A percentile compares a stretch with the other conserved stretches of the same genome.
Evolutionary conservation across 2,113 vertebrate genomes (phyloP).

Genomic region (Hydropotes inermis): DNA sequence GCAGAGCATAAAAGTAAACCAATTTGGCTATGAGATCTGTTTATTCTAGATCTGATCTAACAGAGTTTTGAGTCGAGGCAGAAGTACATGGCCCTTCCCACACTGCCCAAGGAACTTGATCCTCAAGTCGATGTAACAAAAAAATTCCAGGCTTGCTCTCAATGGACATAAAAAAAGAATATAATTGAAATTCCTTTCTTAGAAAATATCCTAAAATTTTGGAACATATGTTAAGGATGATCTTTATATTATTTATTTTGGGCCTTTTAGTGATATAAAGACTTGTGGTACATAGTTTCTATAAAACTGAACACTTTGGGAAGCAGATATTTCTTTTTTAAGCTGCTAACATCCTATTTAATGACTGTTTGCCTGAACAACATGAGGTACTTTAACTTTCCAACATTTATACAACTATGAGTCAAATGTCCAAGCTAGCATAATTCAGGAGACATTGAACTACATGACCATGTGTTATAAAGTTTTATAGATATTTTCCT

Average conservation of each 20-base stretch:
- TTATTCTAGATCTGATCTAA: neutral
- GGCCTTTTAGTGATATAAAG: neutral
- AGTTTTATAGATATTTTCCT: neutral
- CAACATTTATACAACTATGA: neutral
- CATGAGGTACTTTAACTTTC: neutral
- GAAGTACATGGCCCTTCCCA: neutral
- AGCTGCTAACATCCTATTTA: neutral
- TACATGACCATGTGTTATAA: neutral
- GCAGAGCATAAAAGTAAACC: neutral
- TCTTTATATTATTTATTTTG: neutral
- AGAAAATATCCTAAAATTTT: neutral
- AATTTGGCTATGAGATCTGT: neutral
- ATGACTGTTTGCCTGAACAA: neutral
- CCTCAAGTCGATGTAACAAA: neutral
- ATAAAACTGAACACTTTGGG: neutral
- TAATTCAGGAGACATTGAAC: constrained; percentile 6
- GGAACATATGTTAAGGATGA: neutral
- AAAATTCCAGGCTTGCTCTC: neutral
- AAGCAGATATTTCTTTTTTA: neutral
- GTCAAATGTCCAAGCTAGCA: neutral
- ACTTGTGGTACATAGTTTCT: neutral
- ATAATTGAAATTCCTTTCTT: neutral
- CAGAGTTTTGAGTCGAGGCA: neutral
- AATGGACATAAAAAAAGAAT: neutral
- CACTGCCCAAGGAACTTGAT: neutral